Evolutionary conservation across 2,888 invertebrate genomes (phyloP), one percentile per base, ranked within the genome.

Genomic region (Portevinia maculata): DNA sequence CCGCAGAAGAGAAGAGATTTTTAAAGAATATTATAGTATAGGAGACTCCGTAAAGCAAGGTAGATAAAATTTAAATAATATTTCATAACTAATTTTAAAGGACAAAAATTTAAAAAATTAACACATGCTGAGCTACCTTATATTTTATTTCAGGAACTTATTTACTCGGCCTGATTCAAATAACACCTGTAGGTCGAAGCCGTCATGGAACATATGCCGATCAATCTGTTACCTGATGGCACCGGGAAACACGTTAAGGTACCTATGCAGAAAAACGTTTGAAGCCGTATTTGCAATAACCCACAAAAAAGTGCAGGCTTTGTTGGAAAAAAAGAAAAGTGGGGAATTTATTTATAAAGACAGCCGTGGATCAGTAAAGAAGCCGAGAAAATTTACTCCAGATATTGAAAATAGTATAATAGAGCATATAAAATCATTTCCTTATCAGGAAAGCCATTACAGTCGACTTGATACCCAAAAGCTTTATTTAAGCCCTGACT

Each of bases 221-320:
- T 69, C 41, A 7, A 55, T 69, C 69, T 34, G 67, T 67, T 67
- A 53, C 67, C 67, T 67, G 67, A 67, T 67, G 53, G 37, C 67
- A 37, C 1, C 53, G 67, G 19, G 21, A 67, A 37, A 53, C 53
- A 67, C 39, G 8, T 53, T 37, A 19, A 67, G 1, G 39, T 53
- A 52, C n/a, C n/a, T n/a, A n/a, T 67, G 67, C 21, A 53, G 30
- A 7, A 30, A 30, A 8, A 30, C 9, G 30, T 30, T 30, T 9
- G 30, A 30, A 30, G 30, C 30, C 6, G 30, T 30, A 30, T 30
- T 30, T 30, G 30, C 30, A 30, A 30, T 30, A 30, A 8, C 50
- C 32, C 64, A 64, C 34, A 53, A 52, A 67, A 67, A 67, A 53
- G 39, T 67, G 30, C 52, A 67, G 53, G 53, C 67, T 50, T 53